These are phyloP conservation scores for Aurelia aurita DNA, from an alignment of 30 jellyfish, hydroid and myxozoan genomes.

Conservation along the genomic window DNA sequence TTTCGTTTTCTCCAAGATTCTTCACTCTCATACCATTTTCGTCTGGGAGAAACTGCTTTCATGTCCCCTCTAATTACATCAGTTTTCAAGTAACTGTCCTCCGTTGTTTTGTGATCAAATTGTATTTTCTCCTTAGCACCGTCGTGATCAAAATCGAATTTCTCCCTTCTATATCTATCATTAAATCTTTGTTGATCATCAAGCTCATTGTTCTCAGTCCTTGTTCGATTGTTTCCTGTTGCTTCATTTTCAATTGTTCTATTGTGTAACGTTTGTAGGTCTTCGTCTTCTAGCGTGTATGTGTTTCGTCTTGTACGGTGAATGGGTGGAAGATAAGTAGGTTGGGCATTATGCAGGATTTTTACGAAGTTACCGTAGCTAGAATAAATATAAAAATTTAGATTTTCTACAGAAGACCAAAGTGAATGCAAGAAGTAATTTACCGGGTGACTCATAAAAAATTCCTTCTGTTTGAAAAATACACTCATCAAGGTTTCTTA, in stretches of 20 bases:
- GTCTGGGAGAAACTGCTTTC: conserved; percentile 5
- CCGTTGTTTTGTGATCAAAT: background rate
- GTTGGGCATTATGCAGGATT: conserved; percentile 41
- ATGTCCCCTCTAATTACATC: background rate
- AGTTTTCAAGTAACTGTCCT: too few relatives aligned
- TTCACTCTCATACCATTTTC: conserved; percentile 41
- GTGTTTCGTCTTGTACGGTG: conserved; percentile 26
- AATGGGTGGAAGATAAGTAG: conserved; percentile 52
- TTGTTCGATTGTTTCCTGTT: background rate
- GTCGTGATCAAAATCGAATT: background rate
- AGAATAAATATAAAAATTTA: background rate
- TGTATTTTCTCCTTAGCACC: background rate
- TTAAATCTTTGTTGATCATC: background rate
- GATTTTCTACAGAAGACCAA: too few relatives aligned
- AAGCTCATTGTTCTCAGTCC: background rate
- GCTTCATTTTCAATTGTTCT: background rate
- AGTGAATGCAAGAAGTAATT: too few relatives aligned
- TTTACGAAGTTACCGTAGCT: conserved; percentile 17
- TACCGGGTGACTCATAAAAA: too few relatives aligned
- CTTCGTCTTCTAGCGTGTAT: conserved; percentile 30
- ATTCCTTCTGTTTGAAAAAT: too few relatives aligned
- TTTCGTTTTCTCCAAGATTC: conserved; percentile 41
- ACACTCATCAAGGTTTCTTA: too few relatives aligned
- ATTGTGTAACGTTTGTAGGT: background rate
- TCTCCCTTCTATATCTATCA: background rate